These are phyloP conservation scores for Drosophila nannoptera DNA, from an alignment of 1,140 invertebrate genomes.

Conservation along the genomic window DNA sequence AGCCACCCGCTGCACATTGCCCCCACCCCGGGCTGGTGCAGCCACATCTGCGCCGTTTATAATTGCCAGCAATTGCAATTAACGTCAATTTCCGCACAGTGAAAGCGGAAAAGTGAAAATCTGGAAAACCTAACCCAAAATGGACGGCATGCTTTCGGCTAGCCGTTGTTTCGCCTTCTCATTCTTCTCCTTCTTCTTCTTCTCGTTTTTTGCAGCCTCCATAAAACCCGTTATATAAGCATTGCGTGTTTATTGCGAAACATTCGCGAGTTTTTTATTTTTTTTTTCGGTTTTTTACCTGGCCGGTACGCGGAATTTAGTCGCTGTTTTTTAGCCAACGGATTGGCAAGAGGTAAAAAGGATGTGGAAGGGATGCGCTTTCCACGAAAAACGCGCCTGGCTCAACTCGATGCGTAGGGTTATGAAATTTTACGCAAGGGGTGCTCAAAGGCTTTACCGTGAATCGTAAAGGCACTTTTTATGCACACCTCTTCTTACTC, in stretches of 20 bases:
- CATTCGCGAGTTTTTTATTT: slow-evolving; percentile 17
- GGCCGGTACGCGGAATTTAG: slow-evolving; percentile 53
- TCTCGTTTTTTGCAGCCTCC: neutral
- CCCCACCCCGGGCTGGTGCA: neutral
- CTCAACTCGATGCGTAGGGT: slow-evolving; percentile 47
- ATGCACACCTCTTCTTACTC: neutral
- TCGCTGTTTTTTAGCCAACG: slow-evolving; percentile 65
- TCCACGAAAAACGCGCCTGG: slow-evolving; percentile 28
- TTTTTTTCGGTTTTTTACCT: slow-evolving; percentile 39
- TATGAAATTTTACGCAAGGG: slow-evolving; percentile 77
- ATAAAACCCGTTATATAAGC: slow-evolving; percentile 71
- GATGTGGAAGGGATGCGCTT: slow-evolving; percentile 40
- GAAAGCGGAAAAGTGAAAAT: neutral
- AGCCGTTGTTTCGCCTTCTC: neutral
- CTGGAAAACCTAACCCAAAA: neutral
- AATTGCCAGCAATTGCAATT: slow-evolving; percentile 70
- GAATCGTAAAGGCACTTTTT: slow-evolving; percentile 37
- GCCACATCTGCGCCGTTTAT: slow-evolving; percentile 70
- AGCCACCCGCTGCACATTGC: neutral
- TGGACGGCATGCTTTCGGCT: neutral
- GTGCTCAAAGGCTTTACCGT: slow-evolving; percentile 65
- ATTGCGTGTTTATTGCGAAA: slow-evolving; percentile 62
- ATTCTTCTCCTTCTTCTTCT: neutral
- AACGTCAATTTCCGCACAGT: slow-evolving; percentile 41
- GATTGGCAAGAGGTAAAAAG: slow-evolving; percentile 77